Evolutionary conservation across 2,113 vertebrate genomes (phyloP).

Genomic region (Spilogale gracilis): DNA sequence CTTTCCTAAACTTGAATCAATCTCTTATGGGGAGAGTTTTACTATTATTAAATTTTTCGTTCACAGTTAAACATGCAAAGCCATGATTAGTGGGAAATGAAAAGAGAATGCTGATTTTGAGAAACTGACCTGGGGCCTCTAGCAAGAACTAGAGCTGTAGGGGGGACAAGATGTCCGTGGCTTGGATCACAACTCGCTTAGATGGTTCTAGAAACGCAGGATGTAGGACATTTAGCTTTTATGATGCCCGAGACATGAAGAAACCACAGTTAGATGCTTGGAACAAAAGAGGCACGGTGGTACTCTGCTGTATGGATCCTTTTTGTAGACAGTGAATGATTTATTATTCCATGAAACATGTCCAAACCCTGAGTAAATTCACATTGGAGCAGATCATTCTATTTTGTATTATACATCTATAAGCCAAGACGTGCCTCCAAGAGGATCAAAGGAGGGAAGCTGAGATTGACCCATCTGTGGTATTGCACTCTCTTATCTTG

Average conservation of each 20-base stretch:
- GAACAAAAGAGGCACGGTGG: not conserved
- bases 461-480: not conserved
- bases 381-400: not conserved
- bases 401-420: not conserved
- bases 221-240: not conserved
- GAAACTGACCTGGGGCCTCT: not conserved
- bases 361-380: not conserved
- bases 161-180: not conserved
- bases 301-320: not conserved
- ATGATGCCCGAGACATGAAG: conserved; percentile 18
- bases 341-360: not conserved
- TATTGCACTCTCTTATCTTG: not conserved
- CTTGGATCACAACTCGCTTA: not conserved
- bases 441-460: conserved; percentile 31
- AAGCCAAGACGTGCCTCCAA: not conserved
- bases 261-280: conserved; percentile 32
- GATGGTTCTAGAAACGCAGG: not conserved
- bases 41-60: not conserved
- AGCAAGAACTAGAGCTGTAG: not conserved
- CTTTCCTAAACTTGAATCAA: not conserved
- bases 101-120: not conserved
- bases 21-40: not conserved
- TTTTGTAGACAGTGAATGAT: not conserved
- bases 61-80: not conserved
- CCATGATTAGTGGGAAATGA: not conserved